Evolutionary conservation across 1,140 invertebrate genomes (phyloP).

Genomic region (Euura lappo): DNA sequence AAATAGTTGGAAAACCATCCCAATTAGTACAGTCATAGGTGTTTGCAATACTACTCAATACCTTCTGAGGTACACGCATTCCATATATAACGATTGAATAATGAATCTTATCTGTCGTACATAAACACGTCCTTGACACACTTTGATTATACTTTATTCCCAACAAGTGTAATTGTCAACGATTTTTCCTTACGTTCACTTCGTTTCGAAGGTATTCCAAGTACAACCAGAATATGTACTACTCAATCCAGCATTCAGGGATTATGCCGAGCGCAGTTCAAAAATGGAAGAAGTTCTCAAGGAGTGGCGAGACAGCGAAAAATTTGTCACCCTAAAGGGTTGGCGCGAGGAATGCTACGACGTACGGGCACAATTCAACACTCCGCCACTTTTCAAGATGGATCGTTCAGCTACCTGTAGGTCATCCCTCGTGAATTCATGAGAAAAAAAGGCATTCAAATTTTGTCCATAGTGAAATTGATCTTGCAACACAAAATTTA

Average conservation of each 20-base stretch:
- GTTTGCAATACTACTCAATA: no score
- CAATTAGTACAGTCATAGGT: no score
- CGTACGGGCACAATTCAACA: conserved; percentile 75
- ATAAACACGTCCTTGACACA: no score
- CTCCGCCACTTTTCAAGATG: conserved; percentile 82
- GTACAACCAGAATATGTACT: conserved; percentile 75
- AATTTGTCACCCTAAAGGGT: conserved; percentile 78
- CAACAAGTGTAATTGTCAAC: no score
- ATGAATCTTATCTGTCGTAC: no score
- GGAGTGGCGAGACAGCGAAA: conserved; percentile 67
- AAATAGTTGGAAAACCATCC: no score
- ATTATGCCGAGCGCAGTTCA: conserved; percentile 79
- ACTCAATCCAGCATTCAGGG: conserved; percentile 83
- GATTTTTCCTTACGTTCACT: not conserved
- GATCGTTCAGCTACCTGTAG: conserved; percentile 88
- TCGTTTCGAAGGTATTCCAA: conserved; percentile 68
- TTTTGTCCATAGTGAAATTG: conserved; percentile 6
- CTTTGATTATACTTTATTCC: no score
- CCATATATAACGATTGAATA: no score
- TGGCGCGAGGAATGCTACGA: conserved; percentile 94
- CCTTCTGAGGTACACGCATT: no score
- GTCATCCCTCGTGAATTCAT: conserved; percentile 32
- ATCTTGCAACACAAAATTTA: not conserved
- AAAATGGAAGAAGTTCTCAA: conserved; percentile 81
- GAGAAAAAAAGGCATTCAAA: not conserved